Conservation (phyloP, 2,888 invertebrate species). For the Chloroclysta siterata region DNA sequence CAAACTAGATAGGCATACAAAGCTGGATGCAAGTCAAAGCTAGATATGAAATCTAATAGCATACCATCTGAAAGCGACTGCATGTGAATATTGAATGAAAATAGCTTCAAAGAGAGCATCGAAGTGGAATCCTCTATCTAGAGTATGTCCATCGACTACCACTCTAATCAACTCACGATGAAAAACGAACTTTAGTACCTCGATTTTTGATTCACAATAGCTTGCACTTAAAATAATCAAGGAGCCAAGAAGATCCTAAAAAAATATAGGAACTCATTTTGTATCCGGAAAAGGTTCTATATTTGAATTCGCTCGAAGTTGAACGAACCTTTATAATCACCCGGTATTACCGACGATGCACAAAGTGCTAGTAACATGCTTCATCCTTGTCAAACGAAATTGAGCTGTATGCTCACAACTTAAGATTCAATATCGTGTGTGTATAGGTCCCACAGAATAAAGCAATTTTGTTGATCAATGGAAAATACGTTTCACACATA, state of each 20-base stretch:
- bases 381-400: background rate
- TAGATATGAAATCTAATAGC: background rate
- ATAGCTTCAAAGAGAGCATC: slow-evolving; percentile 22
- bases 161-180: slow-evolving; percentile 2
- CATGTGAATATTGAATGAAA: slow-evolving; percentile 10
- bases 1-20: background rate
- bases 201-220: background rate
- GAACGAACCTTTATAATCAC: background rate
- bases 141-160: slow-evolving; percentile 1
- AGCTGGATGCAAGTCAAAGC: background rate
- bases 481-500: background rate
- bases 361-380: background rate
- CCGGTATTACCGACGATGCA: background rate
- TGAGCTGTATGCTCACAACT: background rate
- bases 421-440: background rate
- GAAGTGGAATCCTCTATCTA: slow-evolving; percentile 5
- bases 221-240: background rate
- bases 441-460: background rate
- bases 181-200: slow-evolving; percentile 10
- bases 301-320: background rate
- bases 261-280: background rate
- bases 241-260: background rate
- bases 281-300: background rate
- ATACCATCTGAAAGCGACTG: background rate
- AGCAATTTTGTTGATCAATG: background rate